Conservation (phyloP, 2,797 vertebrate species). For the Sternarchorhynchus goeldii region DNA sequence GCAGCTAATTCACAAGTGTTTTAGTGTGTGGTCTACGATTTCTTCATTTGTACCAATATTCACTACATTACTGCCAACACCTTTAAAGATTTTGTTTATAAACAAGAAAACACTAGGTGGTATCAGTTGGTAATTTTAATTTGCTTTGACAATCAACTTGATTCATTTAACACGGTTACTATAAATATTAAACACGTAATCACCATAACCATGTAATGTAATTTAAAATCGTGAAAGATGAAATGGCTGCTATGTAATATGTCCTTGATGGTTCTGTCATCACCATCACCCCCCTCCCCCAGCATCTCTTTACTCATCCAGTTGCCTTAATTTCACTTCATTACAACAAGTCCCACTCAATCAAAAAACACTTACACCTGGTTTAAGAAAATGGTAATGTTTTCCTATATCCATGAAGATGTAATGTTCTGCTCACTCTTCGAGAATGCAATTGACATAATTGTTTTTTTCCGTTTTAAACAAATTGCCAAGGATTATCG, state of each 20-base stretch:
- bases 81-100: background rate
- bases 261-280: constrained; percentile 61
- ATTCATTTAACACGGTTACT: background rate
- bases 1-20: background rate
- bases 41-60: no score
- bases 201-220: background rate
- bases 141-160: background rate
- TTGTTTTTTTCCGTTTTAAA: constrained; percentile 60
- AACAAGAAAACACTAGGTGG: no score
- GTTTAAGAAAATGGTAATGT: constrained; percentile 44
- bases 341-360: constrained; percentile 53
- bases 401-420: constrained; percentile 39
- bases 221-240: background rate
- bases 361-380: constrained; percentile 54
- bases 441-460: constrained; percentile 51
- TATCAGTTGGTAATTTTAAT: background rate
- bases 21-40: no score
- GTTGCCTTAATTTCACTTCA: constrained; percentile 47
- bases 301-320: constrained; percentile 27
- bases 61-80: no score
- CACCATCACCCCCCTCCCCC: background rate
- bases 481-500: constrained; percentile 37
- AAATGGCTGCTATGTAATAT: constrained; percentile 28
- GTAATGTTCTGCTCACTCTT: constrained; percentile 37
- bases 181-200: background rate